Evolutionary conservation across 1,140 invertebrate genomes (phyloP).

Genomic region (Zaprionus tsacasi): DNA sequence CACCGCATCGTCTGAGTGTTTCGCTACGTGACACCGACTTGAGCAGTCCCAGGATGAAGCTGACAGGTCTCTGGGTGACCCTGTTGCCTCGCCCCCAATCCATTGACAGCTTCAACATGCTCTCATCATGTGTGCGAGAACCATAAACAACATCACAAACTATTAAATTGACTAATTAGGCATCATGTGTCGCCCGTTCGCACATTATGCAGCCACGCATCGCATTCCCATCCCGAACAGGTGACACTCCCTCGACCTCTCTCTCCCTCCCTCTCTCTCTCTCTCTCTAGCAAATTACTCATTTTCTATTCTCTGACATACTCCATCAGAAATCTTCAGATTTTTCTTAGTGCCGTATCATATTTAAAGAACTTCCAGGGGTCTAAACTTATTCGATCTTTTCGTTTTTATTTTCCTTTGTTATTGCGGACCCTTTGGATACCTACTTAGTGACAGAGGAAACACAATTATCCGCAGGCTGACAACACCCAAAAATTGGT

Average conservation of each 20-base stretch:
- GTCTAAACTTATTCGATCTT: too few relatives aligned
- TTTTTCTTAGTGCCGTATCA: too few relatives aligned
- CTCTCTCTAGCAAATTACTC: not conserved
- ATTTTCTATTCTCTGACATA: too few relatives aligned
- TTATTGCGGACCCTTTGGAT: not conserved
- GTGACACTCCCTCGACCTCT: too few relatives aligned
- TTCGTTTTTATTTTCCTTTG: not conserved
- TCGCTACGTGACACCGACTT: slow-evolving; percentile 51
- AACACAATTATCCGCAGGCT: not conserved
- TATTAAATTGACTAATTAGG: slow-evolving; percentile 81
- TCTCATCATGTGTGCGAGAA: slow-evolving; percentile 27
- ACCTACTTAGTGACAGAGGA: not conserved
- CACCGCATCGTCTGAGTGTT: slow-evolving; percentile 19
- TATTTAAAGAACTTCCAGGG: not conserved
- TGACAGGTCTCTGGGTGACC: not conserved
- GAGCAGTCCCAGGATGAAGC: slow-evolving; percentile 29
- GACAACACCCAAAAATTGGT: slow-evolving; percentile 18
- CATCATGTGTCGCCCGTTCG: slow-evolving; percentile 47
- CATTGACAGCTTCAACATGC: slow-evolving; percentile 33
- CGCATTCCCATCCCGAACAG: too few relatives aligned
- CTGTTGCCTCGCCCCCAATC: not conserved
- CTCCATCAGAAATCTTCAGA: too few relatives aligned
- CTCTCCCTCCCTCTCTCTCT: not conserved
- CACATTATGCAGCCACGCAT: slow-evolving; percentile 74
- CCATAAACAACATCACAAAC: slow-evolving; percentile 74